These are phyloP conservation scores for Lophotriccus pileatus DNA, from an alignment of 2,797 vertebrate species.

Conservation along the genomic window DNA sequence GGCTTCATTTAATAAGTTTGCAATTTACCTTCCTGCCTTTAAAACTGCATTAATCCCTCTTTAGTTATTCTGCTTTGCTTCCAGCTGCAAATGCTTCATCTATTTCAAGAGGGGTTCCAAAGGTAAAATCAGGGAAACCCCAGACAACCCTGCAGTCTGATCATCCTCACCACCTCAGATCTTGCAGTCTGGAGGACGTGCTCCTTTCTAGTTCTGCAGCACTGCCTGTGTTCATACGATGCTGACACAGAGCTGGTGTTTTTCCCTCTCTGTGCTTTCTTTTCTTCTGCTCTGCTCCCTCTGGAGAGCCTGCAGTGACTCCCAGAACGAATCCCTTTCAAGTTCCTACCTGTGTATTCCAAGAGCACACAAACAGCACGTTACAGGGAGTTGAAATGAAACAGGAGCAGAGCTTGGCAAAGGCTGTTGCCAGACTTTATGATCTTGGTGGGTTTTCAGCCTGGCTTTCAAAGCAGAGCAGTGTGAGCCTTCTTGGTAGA, in stretches of 20 bases:
- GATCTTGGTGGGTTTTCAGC: not conserved
- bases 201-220: not conserved
- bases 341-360: not conserved
- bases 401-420: not conserved
- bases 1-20: not conserved
- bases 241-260: not conserved
- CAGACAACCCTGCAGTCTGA: not conserved
- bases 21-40: not conserved
- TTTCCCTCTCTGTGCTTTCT: not conserved
- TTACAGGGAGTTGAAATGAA: not conserved
- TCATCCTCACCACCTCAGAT: not conserved
- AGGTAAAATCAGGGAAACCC: not conserved
- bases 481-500: not conserved
- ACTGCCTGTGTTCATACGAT: not conserved
- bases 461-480: not conserved
- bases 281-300: not conserved
- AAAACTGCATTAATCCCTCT: not conserved
- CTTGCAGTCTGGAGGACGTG: not conserved
- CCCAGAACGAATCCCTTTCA: not conserved
- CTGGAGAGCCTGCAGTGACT: not conserved
- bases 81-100: not conserved
- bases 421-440: not conserved
- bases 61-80: not conserved
- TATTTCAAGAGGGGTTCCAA: fast-evolving
- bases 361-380: not conserved